Conservation (phyloP, 1,140 invertebrate species). For the Drosophila serrata region DNA sequence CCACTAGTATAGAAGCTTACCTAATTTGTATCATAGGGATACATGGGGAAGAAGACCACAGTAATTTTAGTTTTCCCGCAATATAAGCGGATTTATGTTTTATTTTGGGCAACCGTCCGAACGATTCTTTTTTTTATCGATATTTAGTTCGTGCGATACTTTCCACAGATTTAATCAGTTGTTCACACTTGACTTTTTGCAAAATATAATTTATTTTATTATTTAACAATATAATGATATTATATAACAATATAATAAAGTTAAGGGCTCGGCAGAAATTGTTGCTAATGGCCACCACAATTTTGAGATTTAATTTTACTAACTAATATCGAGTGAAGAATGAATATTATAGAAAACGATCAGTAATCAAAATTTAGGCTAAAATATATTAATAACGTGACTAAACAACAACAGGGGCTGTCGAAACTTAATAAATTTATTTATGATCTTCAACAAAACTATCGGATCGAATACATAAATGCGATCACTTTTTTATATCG, state of each 20-base stretch:
- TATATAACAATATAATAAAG: too few species aligned
- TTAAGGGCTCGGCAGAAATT: too few species aligned
- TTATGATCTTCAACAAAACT: not conserved
- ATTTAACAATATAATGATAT: not conserved
- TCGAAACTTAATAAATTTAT: not conserved
- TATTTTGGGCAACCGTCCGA: not conserved
- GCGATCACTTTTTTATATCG: not conserved
- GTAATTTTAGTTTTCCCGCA: constrained; percentile 15
- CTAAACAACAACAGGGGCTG: too few species aligned
- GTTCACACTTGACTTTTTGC: not conserved
- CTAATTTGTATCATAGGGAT: constrained; percentile 3
- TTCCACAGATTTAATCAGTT: too few species aligned
- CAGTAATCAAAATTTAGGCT: not conserved
- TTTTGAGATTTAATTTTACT: too few species aligned
- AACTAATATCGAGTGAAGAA: too few species aligned
- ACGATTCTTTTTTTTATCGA: not conserved
- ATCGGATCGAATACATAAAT: not conserved
- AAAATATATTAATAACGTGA: too few species aligned
- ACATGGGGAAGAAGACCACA: not conserved
- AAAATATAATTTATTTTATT: not conserved
- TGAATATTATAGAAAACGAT: not conserved
- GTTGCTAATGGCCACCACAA: too few species aligned
- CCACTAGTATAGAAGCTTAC: not conserved
- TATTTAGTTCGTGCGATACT: not conserved
- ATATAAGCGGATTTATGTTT: constrained; percentile 14